phyloP scores from a whole-genome alignment of 2,797 vertebrate genomes.

The Scarus forsteni region DNA sequence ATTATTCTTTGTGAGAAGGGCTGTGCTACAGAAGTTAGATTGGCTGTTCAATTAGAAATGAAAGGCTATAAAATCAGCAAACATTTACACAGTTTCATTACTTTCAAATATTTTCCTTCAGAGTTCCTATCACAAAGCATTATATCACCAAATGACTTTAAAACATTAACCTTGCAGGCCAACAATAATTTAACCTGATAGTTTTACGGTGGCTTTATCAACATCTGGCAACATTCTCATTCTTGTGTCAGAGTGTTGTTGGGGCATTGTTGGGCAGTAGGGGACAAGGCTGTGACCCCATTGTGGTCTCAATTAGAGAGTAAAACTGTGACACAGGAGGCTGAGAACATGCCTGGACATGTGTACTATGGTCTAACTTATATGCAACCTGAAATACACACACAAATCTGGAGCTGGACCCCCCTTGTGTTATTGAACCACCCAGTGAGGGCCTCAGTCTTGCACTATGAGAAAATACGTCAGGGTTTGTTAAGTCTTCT shows the following conservation, averaged over 20 bases:
- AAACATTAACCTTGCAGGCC: no score
- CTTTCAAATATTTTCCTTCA: no score
- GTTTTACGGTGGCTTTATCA: neutral
- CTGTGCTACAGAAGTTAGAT: no score
- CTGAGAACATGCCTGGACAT: slow-evolving; percentile 51
- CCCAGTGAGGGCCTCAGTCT: neutral
- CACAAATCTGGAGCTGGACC: slow-evolving; percentile 19
- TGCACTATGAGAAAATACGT: neutral
- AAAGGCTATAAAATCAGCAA: no score
- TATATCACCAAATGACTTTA: no score
- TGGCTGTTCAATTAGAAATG: no score
- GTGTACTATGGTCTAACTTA: slow-evolving; percentile 19
- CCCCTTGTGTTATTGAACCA: neutral
- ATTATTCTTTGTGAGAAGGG: no score
- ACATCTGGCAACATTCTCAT: slow-evolving; percentile 11
- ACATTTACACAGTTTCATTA: no score
- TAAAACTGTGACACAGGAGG: slow-evolving; percentile 28
- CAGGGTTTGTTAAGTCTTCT: slow-evolving; percentile 4
- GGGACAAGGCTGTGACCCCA: slow-evolving; percentile 13
- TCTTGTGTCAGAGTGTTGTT: neutral
- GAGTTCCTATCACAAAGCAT: no score
- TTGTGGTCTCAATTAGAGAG: slow-evolving; percentile 63
- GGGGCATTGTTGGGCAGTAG: neutral
- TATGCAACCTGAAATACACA: slow-evolving; percentile 7
- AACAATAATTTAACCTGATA: no score